These are phyloP conservation scores for Synergus laeviventris DNA, from an alignment of 2,888 invertebrate species.

Conservation along the genomic window DNA sequence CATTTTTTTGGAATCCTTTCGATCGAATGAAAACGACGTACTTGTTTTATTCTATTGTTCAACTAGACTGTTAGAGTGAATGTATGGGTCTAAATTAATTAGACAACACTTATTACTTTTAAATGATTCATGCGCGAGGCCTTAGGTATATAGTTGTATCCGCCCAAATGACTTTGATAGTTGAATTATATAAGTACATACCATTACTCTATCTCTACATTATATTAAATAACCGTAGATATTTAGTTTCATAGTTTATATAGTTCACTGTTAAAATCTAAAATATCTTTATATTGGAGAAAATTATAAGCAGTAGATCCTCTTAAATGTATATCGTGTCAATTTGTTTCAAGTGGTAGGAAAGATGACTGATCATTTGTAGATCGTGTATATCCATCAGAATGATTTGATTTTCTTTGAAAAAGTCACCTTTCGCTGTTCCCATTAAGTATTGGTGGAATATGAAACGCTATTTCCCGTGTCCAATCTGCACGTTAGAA, in stretches of 20 bases:
- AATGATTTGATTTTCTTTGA: conserved; percentile 16
- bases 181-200: conserved; percentile 42
- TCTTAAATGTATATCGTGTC: conserved; percentile 49
- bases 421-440: conserved; percentile 19
- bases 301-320: conserved; percentile 56
- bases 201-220: conserved; percentile 60
- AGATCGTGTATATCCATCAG: neutral
- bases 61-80: conserved; percentile 67
- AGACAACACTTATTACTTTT: conserved; percentile 50
- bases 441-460: conserved; percentile 28
- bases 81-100: conserved; percentile 69
- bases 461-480: conserved; percentile 9
- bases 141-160: conserved; percentile 76
- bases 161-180: conserved; percentile 71
- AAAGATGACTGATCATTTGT: neutral
- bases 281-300: conserved; percentile 57
- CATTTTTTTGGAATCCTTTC: conserved; percentile 52
- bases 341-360: conserved; percentile 35
- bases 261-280: conserved; percentile 57
- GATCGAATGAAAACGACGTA: conserved; percentile 56
- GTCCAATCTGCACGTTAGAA: conserved; percentile 40
- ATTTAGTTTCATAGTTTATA: conserved; percentile 69
- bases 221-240: conserved; percentile 62
- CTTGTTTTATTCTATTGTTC: conserved; percentile 61
- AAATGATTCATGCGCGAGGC: conserved; percentile 73